phyloP scores from a whole-genome alignment of 2,797 vertebrate genomes.

The Muraenolepis orangiensis region DNA sequence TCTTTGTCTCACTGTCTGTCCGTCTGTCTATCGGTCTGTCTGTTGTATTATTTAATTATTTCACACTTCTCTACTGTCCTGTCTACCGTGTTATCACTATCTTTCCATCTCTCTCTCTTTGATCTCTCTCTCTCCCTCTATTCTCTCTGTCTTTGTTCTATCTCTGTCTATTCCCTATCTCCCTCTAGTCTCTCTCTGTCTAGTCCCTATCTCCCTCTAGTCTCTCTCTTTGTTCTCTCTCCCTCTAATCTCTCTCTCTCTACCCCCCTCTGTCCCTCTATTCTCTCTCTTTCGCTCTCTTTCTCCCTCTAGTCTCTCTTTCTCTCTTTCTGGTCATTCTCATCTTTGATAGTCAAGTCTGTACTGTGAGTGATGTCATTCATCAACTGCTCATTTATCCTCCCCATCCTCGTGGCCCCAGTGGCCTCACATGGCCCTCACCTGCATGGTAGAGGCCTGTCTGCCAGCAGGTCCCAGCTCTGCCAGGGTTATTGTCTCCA shows the following conservation, averaged over 20 bases:
- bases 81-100: background rate
- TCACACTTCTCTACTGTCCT: too few species aligned
- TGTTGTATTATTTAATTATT: conserved; percentile 45
- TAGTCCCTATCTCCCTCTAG: too few species aligned
- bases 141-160: too few species aligned
- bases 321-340: background rate
- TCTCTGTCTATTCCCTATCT: too few species aligned
- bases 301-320: too few species aligned
- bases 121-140: too few species aligned
- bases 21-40: too few species aligned
- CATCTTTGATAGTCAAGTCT: conserved; percentile 47
- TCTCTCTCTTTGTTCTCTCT: background rate
- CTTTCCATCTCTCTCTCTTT: too few species aligned
- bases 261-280: background rate
- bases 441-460: background rate
- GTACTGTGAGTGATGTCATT: conserved; percentile 57
- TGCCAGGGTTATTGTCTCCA: background rate
- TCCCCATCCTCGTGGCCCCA: background rate
- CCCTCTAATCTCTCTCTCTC: background rate
- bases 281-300: too few species aligned
- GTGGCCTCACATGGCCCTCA: background rate
- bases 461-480: background rate
- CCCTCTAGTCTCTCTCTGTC: background rate
- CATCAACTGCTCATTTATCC: conserved; percentile 38
- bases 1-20: background rate